Percentiles rank a stretch among this genome's conserved stretches.
Evolutionary conservation across 2,797 vertebrate genomes (phyloP).

Genomic region (Enteromius fasciolatus): DNA sequence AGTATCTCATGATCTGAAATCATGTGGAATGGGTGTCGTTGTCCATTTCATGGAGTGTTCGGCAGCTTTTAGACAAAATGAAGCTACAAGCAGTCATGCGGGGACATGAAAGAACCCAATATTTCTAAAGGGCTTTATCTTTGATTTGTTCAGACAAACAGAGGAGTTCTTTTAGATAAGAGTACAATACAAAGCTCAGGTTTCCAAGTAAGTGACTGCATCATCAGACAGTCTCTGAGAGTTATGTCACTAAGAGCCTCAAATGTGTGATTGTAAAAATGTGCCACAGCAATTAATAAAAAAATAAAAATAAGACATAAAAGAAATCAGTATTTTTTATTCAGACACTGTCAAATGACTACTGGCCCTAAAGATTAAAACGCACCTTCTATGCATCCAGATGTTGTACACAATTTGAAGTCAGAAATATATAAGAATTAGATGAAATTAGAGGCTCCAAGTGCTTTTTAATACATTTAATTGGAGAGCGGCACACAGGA

Average conservation of each 20-base stretch:
- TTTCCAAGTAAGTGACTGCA: slow-evolving; percentile 62
- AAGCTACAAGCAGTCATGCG: slow-evolving; percentile 71
- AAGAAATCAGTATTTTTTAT: background rate
- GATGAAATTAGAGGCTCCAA: slow-evolving; percentile 49
- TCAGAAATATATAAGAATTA: slow-evolving; percentile 24
- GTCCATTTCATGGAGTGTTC: slow-evolving; percentile 36
- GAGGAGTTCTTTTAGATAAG: slow-evolving; percentile 52
- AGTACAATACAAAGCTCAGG: slow-evolving; percentile 54
- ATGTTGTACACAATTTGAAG: slow-evolving; percentile 40
- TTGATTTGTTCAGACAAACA: slow-evolving; percentile 41
- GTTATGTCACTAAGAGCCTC: background rate
- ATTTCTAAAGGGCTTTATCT: slow-evolving; percentile 67
- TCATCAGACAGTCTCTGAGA: slow-evolving; percentile 47
- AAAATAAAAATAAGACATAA: background rate
- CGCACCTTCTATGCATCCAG: slow-evolving; percentile 33
- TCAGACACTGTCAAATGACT: background rate
- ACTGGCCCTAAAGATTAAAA: slow-evolving; percentile 1
- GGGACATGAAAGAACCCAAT: slow-evolving; percentile 70
- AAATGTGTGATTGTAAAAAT: background rate
- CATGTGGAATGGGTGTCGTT: slow-evolving; percentile 62
- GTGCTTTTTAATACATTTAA: slow-evolving; percentile 53
- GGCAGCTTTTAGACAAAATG: slow-evolving; percentile 68
- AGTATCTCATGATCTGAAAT: slow-evolving; percentile 70
- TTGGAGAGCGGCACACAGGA: slow-evolving; percentile 40
- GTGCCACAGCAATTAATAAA: background rate